Base-by-base conservation (phyloP, 2,797 vertebrate species). In the Simalia tracyae region DNA sequence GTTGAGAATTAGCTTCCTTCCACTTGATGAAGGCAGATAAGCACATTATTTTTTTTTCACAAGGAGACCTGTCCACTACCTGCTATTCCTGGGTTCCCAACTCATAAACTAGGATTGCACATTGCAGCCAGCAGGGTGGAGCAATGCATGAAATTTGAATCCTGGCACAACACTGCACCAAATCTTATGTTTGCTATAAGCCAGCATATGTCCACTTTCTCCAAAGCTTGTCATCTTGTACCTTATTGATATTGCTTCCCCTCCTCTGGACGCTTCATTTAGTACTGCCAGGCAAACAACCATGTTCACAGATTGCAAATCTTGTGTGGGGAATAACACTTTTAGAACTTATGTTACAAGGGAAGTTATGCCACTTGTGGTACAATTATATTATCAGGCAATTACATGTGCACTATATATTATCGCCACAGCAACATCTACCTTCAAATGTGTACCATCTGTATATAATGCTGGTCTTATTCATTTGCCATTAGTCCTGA, bases 401-500 rank as follows among this genome's bases (percentile, higher is more conserved):
- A 95, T 96, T 95, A 95, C 96, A 93, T 68, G 92, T 81, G 95
- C 91, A 92, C 95, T 93, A 88, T 90, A 91, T 92, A 8, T n/a
- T 56, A 86, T 96, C 84, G 66, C 61, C 61, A 28, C 54, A 59
- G 96, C 95, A 94, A 95, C 95, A 95, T 86, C 72, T 86, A 96
- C 96, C 95, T 97, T 95, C 97, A 97, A 97, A 96, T 81, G 72
- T 24, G 72, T 97, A 92, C 97, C 96, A 96, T 97, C 97, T 97
- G 97, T 93, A 96, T 89, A 19, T 66, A 92, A 95, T 96, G 95
- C 96, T 97, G 96, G 96, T 95, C 95, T 95, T 96, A 95, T 96
- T 97, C 96, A 96, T 96, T 96, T 97, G 96, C 97, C 96, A 95
- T 97, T 97, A 97, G 95, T 96, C 91, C 95, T 90, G 96, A 95